Conservation (phyloP, 2,888 invertebrate species). For the Cryptus viduatorius region DNA sequence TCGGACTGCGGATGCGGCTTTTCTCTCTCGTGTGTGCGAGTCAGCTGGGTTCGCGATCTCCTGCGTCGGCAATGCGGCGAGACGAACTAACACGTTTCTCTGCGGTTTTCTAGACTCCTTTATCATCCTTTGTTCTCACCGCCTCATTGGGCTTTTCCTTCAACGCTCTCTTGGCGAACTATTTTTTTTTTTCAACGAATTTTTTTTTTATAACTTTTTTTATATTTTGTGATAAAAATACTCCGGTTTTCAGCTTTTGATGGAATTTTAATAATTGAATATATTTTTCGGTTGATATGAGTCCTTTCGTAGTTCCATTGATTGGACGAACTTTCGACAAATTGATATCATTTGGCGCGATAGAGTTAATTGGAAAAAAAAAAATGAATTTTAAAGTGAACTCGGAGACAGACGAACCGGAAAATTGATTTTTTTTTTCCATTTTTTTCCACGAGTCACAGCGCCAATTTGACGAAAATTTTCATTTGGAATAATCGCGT, state of each 20-base stretch:
- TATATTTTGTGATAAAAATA: background rate
- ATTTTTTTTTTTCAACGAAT: background rate
- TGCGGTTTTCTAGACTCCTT: conserved; percentile 11
- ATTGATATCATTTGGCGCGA: background rate
- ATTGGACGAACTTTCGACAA: background rate
- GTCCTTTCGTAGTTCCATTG: background rate
- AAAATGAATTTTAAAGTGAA: background rate
- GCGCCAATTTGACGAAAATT: conserved; percentile 35
- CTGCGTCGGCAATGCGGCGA: conserved; percentile 69
- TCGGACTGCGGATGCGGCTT: conserved; percentile 67
- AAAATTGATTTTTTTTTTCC: conserved; percentile 39
- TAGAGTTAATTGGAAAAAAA: background rate
- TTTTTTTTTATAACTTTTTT: conserved; percentile 9
- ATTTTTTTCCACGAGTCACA: background rate
- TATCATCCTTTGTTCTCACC: conserved; percentile 23
- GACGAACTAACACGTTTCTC: conserved; percentile 39
- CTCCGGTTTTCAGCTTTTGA: background rate
- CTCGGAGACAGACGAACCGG: conserved; percentile 2
- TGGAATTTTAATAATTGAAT: conserved; percentile 1
- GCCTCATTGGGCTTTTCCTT: background rate
- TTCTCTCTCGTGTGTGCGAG: conserved; percentile 61
- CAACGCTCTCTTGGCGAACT: background rate
- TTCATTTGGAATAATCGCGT: conserved; percentile 12
- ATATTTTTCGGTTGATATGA: background rate
- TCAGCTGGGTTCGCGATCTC: conserved; percentile 62